Conservation (phyloP, 2,113 vertebrate species). For the Lota lota region DNA sequence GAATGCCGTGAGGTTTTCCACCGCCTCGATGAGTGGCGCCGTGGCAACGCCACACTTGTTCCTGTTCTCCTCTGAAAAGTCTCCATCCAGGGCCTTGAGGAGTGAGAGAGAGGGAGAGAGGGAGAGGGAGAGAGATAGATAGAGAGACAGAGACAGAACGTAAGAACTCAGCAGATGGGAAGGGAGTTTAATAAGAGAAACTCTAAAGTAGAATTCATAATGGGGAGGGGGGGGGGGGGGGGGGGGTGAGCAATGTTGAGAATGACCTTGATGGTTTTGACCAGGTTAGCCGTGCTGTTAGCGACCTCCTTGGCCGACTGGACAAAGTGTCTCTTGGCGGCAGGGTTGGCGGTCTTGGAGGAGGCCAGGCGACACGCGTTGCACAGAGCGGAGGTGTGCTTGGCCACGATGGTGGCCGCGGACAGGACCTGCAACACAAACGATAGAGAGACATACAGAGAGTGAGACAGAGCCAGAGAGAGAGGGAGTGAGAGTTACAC, state of each 20-base stretch:
- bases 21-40: constrained; percentile 88
- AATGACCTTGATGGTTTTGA: constrained; percentile 96
- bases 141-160: too few relatives aligned
- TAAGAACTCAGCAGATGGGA: too few relatives aligned
- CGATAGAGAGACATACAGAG: too few relatives aligned
- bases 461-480: too few relatives aligned
- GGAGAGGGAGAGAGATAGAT: too few relatives aligned
- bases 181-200: not conserved
- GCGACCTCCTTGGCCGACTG: constrained; percentile 98
- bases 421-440: constrained; percentile 83
- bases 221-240: not conserved
- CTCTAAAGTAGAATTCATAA: not conserved
- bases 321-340: constrained; percentile 97
- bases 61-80: constrained; percentile 97
- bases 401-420: constrained; percentile 96
- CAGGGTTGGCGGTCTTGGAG: constrained; percentile 91
- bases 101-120: not conserved
- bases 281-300: constrained; percentile 96
- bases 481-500: too few relatives aligned
- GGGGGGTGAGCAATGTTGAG: not conserved
- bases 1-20: constrained; percentile 92
- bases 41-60: constrained; percentile 88
- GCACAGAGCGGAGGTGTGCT: constrained; percentile 95
- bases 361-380: constrained; percentile 97
- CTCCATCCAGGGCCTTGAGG: constrained; percentile 89